These are phyloP conservation scores for Pangasius macronema DNA, from an alignment of 2,797 vertebrate species.

Conservation along the genomic window DNA sequence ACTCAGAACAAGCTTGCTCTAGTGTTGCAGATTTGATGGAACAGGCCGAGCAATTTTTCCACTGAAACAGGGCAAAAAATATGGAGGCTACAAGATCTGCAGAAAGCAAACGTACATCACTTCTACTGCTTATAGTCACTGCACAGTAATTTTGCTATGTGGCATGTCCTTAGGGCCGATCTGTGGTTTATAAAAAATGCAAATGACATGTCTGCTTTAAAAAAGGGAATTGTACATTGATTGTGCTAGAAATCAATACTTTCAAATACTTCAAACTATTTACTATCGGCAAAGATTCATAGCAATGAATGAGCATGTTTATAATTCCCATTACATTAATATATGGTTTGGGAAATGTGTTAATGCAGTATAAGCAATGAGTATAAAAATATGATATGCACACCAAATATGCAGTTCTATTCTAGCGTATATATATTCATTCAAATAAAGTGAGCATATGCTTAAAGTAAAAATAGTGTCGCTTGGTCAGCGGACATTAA, in stretches of 20 bases:
- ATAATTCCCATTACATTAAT: background rate
- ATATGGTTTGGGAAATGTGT: background rate
- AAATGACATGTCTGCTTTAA: background rate
- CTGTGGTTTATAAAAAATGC: background rate
- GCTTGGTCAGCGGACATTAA: background rate
- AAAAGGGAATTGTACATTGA: background rate
- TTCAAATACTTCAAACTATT: background rate
- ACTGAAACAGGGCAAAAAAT: background rate
- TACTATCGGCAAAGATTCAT: background rate
- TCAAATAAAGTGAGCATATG: background rate
- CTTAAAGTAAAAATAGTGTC: background rate
- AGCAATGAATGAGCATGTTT: background rate
- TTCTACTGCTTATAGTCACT: background rate
- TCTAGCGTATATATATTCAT: background rate
- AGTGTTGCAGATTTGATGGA: background rate
- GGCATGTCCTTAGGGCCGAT: background rate
- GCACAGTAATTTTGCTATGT: background rate
- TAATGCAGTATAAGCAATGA: background rate
- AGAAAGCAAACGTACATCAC: background rate
- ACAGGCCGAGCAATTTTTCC: background rate
- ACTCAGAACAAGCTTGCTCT: slow-evolving; percentile 46
- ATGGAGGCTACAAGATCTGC: background rate
- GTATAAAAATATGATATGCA: background rate
- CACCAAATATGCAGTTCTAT: background rate
- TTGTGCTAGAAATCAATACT: background rate